Base-by-base conservation (phyloP, 2,888 invertebrate genomes). In the Campoplex capitator region DNA sequence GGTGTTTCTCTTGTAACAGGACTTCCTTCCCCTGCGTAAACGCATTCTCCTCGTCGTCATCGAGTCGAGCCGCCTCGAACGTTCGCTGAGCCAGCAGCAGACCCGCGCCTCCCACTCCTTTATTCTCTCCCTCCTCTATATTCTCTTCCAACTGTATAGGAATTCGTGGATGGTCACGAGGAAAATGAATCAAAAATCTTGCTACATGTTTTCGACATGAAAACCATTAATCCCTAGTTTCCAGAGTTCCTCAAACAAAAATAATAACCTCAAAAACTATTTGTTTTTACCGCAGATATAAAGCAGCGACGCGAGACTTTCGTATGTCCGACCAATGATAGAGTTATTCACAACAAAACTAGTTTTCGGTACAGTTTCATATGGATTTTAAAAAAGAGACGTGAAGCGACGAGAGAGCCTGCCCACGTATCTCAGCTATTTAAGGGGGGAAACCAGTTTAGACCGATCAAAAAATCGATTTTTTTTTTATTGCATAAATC, bases 11-110 rank as follows among this genome's bases (percentile, higher is more conserved):
- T 38, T 6, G 35, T 54, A 76, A 13, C 45, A 65, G 68, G 35
- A 38, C 42, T 68, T 67, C 32, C 80, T 78, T 71, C 54, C 62
- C 54, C 68, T 86, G 88, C 89, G 88, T 85, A 77, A 83, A 87
- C 88, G 85, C 88, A 89, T 88, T 85, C 86, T 88, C 74, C 83
- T 58, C 77, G 38, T 73, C 68, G 85, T 83, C 86, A 85, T 38
- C 38, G 80, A 80, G 87, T 23, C 23, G 23, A 23, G 23, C 23
- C 23, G 23, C 67, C 82, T 75, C 58, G 82, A 78, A 86, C 88
- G 88, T 83, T 86, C 74, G 75, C 54, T 79, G 62, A 62, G 88
- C 74, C 75, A 58, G 79, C 86, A 58, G 79, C 85, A 85, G 85
- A 76, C 23, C 23, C 23, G 23, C 23, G 70, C 76, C 76, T 85